Conservation (phyloP, 2,797 vertebrate genomes). For the Eulemur rubriventer region DNA sequence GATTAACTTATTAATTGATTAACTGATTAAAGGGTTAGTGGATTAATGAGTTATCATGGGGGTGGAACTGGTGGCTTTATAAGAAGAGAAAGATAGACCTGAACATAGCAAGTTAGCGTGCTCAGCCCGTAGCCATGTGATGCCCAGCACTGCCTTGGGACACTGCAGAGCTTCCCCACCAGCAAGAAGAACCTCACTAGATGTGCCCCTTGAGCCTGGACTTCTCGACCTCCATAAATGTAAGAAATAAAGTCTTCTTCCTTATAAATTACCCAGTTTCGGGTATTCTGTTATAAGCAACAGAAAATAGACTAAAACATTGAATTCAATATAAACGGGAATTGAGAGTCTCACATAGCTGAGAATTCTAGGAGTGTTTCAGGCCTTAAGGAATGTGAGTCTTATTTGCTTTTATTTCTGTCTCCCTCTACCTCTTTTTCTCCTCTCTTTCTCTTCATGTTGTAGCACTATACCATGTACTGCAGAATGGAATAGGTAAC, state of each 20-base stretch:
- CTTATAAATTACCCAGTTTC: too few species aligned
- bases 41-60: not conserved
- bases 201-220: not conserved
- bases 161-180: not conserved
- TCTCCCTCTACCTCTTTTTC: not conserved
- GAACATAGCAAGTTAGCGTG: not conserved
- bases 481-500: too few species aligned
- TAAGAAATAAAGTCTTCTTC: not conserved
- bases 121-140: not conserved
- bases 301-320: not conserved
- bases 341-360: not conserved
- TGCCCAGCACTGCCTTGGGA: not conserved
- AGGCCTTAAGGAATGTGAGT: not conserved
- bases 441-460: not conserved
- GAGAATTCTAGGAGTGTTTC: not conserved
- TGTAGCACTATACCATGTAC: not conserved
- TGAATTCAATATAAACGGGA: not conserved
- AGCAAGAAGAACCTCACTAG: not conserved
- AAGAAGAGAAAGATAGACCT: not conserved
- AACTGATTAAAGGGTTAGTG: not conserved
- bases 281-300: not conserved
- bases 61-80: not conserved
- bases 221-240: not conserved
- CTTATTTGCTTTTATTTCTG: not conserved
- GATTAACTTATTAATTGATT: not conserved